These are phyloP conservation scores for Dugesia japonica DNA, from an alignment of 2,888 invertebrate genomes.

Conservation along the genomic window DNA sequence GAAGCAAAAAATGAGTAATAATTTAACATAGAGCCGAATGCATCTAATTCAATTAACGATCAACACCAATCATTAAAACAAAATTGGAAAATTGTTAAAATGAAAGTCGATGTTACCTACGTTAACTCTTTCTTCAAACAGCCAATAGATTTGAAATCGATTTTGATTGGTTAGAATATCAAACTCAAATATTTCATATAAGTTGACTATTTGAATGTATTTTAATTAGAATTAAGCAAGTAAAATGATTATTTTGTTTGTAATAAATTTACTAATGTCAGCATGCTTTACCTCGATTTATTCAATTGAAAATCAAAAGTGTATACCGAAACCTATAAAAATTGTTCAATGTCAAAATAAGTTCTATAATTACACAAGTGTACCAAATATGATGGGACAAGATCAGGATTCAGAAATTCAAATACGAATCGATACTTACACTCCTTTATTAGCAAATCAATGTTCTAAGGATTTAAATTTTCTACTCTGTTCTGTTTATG, in stretches of 20 bases:
- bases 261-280: not conserved
- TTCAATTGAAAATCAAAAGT: conserved; percentile 6
- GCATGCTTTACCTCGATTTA: not conserved
- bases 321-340: not conserved
- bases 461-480: conserved; percentile 72
- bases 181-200: not conserved
- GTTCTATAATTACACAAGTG: conserved; percentile 77
- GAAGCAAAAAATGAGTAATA: not conserved
- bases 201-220: not conserved
- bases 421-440: conserved; percentile 71
- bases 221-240: not conserved
- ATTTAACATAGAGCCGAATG: not conserved
- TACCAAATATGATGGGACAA: conserved; percentile 80
- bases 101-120: not conserved
- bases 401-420: conserved; percentile 73
- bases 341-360: conserved; percentile 50
- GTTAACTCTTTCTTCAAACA: not conserved
- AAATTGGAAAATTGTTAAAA: not conserved
- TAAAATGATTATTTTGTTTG: not conserved
- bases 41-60: not conserved
- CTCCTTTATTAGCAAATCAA: conserved; percentile 72
- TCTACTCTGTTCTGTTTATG: conserved; percentile 78
- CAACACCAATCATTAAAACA: not conserved
- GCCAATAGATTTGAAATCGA: not conserved
- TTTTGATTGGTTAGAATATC: not conserved